These are phyloP conservation scores for Hemibagrus wyckioides DNA, from an alignment of 2,113 vertebrate species.

Conservation along the genomic window DNA sequence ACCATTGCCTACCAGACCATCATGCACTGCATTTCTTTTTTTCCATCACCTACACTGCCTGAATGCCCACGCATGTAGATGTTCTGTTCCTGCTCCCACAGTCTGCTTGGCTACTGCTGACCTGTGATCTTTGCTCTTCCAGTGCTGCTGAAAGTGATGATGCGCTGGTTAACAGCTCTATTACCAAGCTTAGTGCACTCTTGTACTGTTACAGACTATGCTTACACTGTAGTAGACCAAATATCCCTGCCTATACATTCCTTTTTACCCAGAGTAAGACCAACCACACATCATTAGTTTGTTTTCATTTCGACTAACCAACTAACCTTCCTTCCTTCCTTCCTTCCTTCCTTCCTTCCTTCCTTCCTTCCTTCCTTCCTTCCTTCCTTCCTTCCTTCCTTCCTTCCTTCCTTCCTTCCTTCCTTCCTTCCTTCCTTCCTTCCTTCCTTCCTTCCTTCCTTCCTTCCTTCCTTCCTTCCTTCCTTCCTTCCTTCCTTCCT, in stretches of 20 bases:
- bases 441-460: background rate
- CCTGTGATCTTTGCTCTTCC: background rate
- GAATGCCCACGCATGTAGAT: slow-evolving; percentile 9
- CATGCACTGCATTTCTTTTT: background rate
- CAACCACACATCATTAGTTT: background rate
- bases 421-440: background rate
- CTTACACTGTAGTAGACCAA: background rate
- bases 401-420: background rate
- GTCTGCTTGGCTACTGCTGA: slow-evolving; percentile 13
- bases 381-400: background rate
- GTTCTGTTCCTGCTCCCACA: slow-evolving; percentile 2
- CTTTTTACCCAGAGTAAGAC: slow-evolving; percentile 1
- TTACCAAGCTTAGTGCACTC: background rate
- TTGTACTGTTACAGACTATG: background rate
- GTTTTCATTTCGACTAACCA: background rate
- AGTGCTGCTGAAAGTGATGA: slow-evolving; percentile 15
- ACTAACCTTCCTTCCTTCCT: background rate
- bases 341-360: background rate
- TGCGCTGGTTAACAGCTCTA: slow-evolving; percentile 5
- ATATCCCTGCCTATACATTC: background rate
- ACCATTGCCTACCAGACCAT: background rate
- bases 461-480: background rate
- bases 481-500: background rate
- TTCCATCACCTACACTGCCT: background rate
- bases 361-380: background rate